A percentile compares a stretch with the other conserved stretches of the same genome.
Evolutionary conservation across 2,888 invertebrate species (phyloP).

Genomic region (Melipona beecheii): DNA sequence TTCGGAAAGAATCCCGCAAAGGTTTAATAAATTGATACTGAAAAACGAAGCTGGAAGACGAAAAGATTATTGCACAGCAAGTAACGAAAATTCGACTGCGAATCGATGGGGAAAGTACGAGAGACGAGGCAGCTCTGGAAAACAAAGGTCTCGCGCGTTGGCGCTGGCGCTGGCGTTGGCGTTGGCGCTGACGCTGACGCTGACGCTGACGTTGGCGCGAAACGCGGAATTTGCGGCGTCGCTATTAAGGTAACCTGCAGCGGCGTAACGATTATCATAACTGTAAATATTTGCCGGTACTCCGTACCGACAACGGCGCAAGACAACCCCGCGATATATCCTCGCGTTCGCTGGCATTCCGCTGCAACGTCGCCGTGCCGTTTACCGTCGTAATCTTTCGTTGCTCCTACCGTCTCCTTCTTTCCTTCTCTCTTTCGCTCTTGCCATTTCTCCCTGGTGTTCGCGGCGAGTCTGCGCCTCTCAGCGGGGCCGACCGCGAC

Average conservation of each 20-base stretch:
- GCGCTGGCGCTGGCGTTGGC: neutral
- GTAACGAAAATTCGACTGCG: no score
- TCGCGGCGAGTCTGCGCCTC: no score
- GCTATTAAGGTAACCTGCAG: conserved; percentile 28
- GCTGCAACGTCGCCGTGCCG: neutral
- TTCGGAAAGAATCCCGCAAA: no score
- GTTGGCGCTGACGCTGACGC: neutral
- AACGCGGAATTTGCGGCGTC: conserved; percentile 3
- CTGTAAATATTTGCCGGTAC: conserved; percentile 48
- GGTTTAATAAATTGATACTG: no score
- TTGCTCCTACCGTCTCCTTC: neutral
- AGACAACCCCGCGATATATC: conserved; percentile 19
- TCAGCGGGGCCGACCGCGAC: no score
- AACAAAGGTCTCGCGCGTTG: neutral
- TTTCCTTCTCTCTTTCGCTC: neutral
- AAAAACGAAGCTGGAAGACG: no score
- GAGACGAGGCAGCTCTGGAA: neutral
- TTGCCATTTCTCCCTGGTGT: neutral
- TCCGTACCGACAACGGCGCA: conserved; percentile 10
- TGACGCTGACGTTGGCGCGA: neutral
- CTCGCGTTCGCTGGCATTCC: conserved; percentile 19
- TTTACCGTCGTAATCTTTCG: conserved; percentile 49
- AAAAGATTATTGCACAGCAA: no score
- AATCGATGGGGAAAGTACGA: no score
- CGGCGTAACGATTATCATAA: conserved; percentile 51